Percentiles rank a stretch among this genome's conserved stretches.
Evolutionary conservation across 2,888 invertebrate species (phyloP).

Genomic region (Scelioninae gen. 1): DNA sequence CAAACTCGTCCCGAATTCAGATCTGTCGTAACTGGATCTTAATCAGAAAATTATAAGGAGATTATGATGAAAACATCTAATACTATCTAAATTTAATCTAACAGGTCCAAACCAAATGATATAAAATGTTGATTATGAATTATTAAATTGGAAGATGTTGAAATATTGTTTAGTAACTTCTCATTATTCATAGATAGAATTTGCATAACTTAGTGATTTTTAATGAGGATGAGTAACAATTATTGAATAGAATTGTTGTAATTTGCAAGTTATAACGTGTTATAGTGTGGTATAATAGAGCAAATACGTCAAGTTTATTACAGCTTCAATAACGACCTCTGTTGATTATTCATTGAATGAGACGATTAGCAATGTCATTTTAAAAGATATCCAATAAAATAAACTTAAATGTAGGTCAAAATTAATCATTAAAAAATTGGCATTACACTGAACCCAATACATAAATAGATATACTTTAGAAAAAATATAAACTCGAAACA

Average conservation of each 20-base stretch:
- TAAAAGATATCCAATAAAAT: conserved; percentile 40
- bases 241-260: too few species aligned
- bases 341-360: conserved; percentile 29
- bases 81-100: conserved; percentile 21
- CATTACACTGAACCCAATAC: conserved; percentile 1
- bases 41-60: conserved; percentile 53
- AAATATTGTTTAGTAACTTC: neutral
- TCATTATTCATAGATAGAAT: neutral
- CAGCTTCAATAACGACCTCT: conserved; percentile 11
- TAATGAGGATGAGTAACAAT: neutral
- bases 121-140: conserved; percentile 7
- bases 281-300: neutral
- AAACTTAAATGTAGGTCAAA: conserved; percentile 39
- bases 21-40: conserved; percentile 54
- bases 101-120: conserved; percentile 1
- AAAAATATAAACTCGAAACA: too few species aligned
- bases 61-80: conserved; percentile 42
- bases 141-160: neutral
- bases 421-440: conserved; percentile 24
- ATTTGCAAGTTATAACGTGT: neutral
- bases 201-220: neutral
- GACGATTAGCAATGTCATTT: conserved; percentile 15
- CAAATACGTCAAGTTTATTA: conserved; percentile 3
- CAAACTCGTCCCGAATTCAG: conserved; percentile 51
- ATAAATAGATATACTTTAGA: neutral